Conservation (phyloP, 2,888 invertebrate genomes). For the Conus canariensis region DNA sequence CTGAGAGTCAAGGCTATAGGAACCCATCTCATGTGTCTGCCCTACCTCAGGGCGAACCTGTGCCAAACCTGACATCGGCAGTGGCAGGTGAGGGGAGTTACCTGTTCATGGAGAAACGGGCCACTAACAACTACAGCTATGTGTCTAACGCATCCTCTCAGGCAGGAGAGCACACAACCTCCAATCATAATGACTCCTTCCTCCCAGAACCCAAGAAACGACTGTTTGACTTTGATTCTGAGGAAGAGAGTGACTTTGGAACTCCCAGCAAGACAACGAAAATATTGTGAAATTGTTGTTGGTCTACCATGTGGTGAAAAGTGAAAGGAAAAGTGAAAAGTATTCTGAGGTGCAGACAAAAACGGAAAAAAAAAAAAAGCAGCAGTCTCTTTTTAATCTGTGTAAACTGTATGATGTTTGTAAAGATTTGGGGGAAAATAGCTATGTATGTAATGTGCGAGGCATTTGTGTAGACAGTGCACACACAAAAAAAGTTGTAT, state of each 20-base stretch:
- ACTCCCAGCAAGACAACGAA: conserved; percentile 67
- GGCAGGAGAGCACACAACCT: neutral
- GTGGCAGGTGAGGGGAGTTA: neutral
- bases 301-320: neutral
- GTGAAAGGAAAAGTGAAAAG: neutral
- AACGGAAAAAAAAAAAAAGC: no score
- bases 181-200: conserved; percentile 57
- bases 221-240: conserved; percentile 65
- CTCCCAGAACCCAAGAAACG: conserved; percentile 69
- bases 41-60: neutral
- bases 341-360: no score
- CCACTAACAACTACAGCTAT: conserved; percentile 62
- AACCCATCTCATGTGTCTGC: neutral
- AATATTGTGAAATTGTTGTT: conserved; percentile 21
- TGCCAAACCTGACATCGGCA: neutral
- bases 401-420: no score
- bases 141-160: conserved; percentile 62
- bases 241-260: conserved; percentile 58
- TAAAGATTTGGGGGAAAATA: no score
- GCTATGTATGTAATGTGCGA: no score
- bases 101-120: neutral
- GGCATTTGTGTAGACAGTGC: no score
- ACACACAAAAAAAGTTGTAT: no score
- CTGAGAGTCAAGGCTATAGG: no score
- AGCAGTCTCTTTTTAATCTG: no score